Evolutionary conservation across 30 jellyfish, hydroid and myxozoan genomes (phyloP), one percentile per base, ranked within the genome.

Genomic region (Cassiopea xamachana): DNA sequence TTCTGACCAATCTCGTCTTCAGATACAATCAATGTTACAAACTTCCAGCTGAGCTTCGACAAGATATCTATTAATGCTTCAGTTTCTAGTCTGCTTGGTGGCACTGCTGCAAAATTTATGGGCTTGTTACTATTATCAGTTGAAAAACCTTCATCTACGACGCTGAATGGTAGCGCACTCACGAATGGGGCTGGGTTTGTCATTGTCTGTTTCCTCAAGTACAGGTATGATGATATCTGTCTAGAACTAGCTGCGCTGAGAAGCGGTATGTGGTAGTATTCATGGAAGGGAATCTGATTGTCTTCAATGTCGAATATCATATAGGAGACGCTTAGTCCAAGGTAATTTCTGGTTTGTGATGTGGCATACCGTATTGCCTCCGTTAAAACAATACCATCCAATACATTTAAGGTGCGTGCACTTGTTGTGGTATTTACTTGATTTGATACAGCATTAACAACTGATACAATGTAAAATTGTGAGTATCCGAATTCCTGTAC

Each of bases 21-120:
- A 2, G 98, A 76, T 10, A 84, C 84, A 7, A 93, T 73, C 15
- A 88, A 83, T 12, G 97, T 47, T 15, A 90, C 81, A 83, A 89
- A 93, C 17, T 74, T 89, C 96, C 97, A 93, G 19, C 84, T 49
- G 47, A 93, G 88, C 8, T 77, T 27, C 50, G 39, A 59, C 55
- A 93, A 18, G 13, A 93, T 64, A 48, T 93, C 97, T 8, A 87
- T 48, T 19, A 87, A 27, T 13, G 92, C 94, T 27, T 88, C 45
- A 16, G 81, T 45, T 49, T 77, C 90, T 19, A 59, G 55, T 2
- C 83, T 45, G 73, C 74, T 83, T 16, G 98, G 86, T 10, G 97
- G 98, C 7, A 89, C 97, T 16, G 85, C 82, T 19, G 97, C 83
- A 68, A 51, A 87, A 61, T 58, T 75, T 27, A 55, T 77, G 1